Base-by-base conservation (phyloP, 1,140 invertebrate species). In the Brachionus koreanus region DNA sequence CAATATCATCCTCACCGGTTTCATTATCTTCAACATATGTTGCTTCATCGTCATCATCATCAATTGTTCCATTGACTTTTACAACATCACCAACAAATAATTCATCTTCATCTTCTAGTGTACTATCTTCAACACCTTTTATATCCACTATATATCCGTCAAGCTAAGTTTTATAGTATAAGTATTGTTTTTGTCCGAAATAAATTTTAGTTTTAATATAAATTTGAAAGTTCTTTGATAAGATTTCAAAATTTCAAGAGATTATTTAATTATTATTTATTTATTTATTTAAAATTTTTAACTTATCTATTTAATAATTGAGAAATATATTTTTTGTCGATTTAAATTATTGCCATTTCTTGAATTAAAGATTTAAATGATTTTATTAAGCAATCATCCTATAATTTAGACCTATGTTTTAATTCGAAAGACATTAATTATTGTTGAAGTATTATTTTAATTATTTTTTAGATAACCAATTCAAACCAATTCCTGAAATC, bases 221-320 rank as follows among this genome's bases (percentile, higher is more conserved):
- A 65, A 65, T n/a, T 65, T 16, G 33, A 33, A 65, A 57, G 49
- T 23, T 57, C 7, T 16, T 57, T 57, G 49, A 57, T 7, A 52
- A 10, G 7, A 19, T 57, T 19, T 49, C 19, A 57, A 57, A 57
- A 57, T 57, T 57, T 5, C 29, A 65, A 65, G 63, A 33, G 63
- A 65, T 33, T 65, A 33, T 65, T 65, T 65, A 33, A 37, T 33
- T 65, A 25, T 65, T 65, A 16, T 65, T 33, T 65, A 37, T 65
- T 65, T 65, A 16, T 65, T 33, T 65, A 37, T 65, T 65, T 33
- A 23, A 57, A 57, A 57, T 57, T 57, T 57, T 57, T 57, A 57
- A 57, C 16, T 23, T 57, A 57, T 57, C 19, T 57, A 57, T 57
- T 57, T 57, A 19, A 19, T 57, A 9, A 9, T 57, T 19, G 49